phyloP scores from a whole-genome alignment of 2,888 invertebrate species.

The Hypena proboscidalis region DNA sequence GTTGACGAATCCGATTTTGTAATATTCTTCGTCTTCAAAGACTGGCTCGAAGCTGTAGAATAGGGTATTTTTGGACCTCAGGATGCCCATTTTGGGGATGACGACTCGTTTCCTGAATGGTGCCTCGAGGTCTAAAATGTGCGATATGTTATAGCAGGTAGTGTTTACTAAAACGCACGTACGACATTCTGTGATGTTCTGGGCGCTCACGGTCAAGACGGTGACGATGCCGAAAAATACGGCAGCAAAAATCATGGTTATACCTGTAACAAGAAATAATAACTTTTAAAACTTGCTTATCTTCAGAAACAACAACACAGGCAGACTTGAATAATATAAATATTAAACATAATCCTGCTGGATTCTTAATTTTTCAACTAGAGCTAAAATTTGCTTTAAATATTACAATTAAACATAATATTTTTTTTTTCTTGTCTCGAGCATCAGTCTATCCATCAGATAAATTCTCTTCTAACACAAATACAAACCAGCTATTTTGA shows the following conservation, averaged over 20 bases:
- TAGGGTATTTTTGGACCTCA: slow-evolving; percentile 58
- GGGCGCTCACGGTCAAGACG: slow-evolving; percentile 35
- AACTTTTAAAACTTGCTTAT: neutral
- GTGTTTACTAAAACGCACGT: slow-evolving; percentile 60
- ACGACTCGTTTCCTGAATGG: slow-evolving; percentile 65
- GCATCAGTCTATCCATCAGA: too few relatives aligned
- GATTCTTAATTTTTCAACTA: too few relatives aligned
- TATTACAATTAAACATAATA: too few relatives aligned
- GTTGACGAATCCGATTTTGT: slow-evolving; percentile 67
- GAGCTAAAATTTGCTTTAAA: too few relatives aligned
- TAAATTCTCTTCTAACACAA: too few relatives aligned
- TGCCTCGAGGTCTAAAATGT: slow-evolving; percentile 63
- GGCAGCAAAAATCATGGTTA: slow-evolving; percentile 50
- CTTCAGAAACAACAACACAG: neutral
- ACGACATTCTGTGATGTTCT: slow-evolving; percentile 42
- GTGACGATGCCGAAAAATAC: slow-evolving; percentile 46
- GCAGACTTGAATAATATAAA: neutral
- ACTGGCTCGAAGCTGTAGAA: slow-evolving; percentile 72
- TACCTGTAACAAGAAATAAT: slow-evolving; percentile 41
- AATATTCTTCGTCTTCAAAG: slow-evolving; percentile 67
- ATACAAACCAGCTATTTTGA: too few relatives aligned
- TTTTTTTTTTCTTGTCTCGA: too few relatives aligned
- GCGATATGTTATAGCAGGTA: slow-evolving; percentile 62
- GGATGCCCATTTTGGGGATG: slow-evolving; percentile 64
- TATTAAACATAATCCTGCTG: too few relatives aligned